Evolutionary conservation across 2,113 vertebrate species (phyloP), one percentile per base, ranked within the genome.

Genomic region (Diphyllodes magnificus): DNA sequence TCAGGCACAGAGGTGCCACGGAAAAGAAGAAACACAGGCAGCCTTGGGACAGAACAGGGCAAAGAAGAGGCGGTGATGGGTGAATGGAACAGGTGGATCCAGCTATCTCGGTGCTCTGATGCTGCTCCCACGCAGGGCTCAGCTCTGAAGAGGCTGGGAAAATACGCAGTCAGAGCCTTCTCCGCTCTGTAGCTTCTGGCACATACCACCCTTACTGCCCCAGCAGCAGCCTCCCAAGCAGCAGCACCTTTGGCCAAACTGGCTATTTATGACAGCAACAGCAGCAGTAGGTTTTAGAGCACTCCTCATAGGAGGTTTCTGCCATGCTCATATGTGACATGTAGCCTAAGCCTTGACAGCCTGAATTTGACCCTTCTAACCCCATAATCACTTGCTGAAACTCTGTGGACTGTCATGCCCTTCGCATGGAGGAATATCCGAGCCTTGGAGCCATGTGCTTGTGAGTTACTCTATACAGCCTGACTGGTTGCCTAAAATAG

Each of bases 351-450:
- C 25, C 20, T 14, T 49, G 37, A 60, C 31, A 86, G 61, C 16
- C 31, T 79, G 35, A 68, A 60, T 77, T 78, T 1, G 3, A 75
- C 22, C 2, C 7, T 60, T 59, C 30, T 39, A 89, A 84, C 27
- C 12, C 37, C 40, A 68, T 16, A 84, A 88, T 45, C 44, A 45
- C 49, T 49, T 49, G 22, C 45, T 79, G 61, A 82, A 72, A 30
- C 28, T 70, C 80, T 51, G n/a, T 21, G 59, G 61, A 42, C 35
- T 82, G 69, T 31, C n/a, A 49, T 5, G 20, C 37, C 22, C 44
- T 84, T 87, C 0, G 0, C 20, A 33, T 6, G 33, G 40, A 70
- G 37, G 25, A 92, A 8, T 42, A 86, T 25, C 47, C 0, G 0
- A 78, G 50, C 37, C 31, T 42, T 39, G 30, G 54, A 95, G 45